Conservation (phyloP, 2,797 vertebrate genomes). For the Sebastes hopkinsi region DNA sequence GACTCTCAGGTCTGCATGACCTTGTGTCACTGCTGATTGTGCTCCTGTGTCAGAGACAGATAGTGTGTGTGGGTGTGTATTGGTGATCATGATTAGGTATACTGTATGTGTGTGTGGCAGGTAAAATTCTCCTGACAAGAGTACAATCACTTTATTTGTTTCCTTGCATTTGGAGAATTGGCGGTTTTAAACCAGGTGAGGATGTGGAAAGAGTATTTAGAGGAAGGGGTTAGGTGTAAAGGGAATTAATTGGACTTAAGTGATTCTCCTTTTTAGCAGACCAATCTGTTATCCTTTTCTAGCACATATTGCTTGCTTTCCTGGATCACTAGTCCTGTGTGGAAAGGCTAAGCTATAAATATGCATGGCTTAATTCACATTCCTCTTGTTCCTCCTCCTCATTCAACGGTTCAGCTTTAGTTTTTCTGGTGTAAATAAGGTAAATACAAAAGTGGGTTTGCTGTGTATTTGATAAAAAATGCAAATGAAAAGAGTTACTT, state of each 20-base stretch:
- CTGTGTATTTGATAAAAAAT: neutral
- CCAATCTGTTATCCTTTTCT: conserved; percentile 43
- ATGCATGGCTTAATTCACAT: conserved; percentile 25
- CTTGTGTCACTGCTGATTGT: conserved; percentile 1
- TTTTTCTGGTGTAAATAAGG: neutral
- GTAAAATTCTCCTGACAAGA: neutral
- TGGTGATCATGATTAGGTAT: neutral
- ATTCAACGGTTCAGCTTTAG: neutral
- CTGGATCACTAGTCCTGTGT: conserved; percentile 26
- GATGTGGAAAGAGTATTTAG: conserved; percentile 6
- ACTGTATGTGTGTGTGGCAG: neutral
- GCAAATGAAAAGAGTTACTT: neutral
- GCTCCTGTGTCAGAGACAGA: neutral
- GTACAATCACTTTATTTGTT: neutral
- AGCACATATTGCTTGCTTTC: conserved; percentile 23
- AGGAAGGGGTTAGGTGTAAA: neutral
- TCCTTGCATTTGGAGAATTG: neutral
- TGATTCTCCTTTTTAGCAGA: conserved; percentile 17
- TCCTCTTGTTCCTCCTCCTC: neutral
- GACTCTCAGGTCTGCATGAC: conserved; percentile 9
- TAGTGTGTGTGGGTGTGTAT: neutral
- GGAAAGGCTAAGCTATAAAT: conserved; percentile 28
- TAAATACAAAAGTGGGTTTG: neutral
- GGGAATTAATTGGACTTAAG: conserved; percentile 37
- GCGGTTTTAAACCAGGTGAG: neutral